Evolutionary conservation across 2,888 invertebrate species (phyloP).

Genomic region (Linnaemya tessellans): DNA sequence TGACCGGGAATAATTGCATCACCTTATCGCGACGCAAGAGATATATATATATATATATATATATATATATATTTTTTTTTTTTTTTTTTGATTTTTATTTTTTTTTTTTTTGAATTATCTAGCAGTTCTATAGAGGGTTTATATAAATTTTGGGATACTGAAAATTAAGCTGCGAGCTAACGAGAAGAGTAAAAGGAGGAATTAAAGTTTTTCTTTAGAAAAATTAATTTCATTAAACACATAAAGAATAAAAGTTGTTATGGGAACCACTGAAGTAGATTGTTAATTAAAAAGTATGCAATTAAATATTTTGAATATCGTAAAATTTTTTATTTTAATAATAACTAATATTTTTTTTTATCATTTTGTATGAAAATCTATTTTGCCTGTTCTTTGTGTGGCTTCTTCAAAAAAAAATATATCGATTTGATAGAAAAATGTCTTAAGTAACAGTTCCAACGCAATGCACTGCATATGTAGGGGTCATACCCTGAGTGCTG

Average conservation of each 20-base stretch:
- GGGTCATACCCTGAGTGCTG: too few relatives aligned
- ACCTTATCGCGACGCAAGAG: conserved; percentile 35
- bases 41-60: neutral
- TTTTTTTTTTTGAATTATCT: neutral
- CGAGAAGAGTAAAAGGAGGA: neutral
- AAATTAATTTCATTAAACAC: neutral
- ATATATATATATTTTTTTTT: too few relatives aligned
- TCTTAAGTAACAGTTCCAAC: too few relatives aligned
- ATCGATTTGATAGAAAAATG: too few relatives aligned
- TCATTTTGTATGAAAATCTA: too few relatives aligned
- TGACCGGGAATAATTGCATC: conserved; percentile 64
- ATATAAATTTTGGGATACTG: neutral
- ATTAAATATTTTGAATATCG: neutral
- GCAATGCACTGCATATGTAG: too few relatives aligned
- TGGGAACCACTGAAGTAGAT: neutral
- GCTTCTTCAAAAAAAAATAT: too few relatives aligned
- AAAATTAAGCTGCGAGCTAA: neutral
- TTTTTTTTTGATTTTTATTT: too few relatives aligned
- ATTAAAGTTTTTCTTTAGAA: neutral
- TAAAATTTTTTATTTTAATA: too few relatives aligned
- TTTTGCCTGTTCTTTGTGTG: too few relatives aligned
- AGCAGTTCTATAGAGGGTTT: too few relatives aligned
- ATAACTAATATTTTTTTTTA: too few relatives aligned
- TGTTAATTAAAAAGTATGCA: neutral
- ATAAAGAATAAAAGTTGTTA: neutral